Evolutionary conservation across 2,797 vertebrate genomes (phyloP).

Genomic region (Macropus fuliginosus): DNA sequence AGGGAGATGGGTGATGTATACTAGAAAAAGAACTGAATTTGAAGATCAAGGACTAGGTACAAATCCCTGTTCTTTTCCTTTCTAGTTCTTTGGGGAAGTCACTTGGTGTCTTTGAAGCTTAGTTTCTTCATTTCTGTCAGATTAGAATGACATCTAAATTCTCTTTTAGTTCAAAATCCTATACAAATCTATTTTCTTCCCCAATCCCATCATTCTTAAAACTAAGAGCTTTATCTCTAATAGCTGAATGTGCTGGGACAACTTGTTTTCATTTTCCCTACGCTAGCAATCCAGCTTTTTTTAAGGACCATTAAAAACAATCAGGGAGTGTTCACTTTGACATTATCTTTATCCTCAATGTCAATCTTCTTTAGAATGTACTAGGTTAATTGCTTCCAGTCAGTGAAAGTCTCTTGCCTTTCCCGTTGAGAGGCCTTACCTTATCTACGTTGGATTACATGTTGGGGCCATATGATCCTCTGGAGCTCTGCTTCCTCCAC

Average conservation of each 20-base stretch:
- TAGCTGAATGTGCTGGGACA: not conserved
- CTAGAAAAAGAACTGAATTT: not conserved
- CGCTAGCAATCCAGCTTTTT: not conserved
- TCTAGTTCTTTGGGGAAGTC: not conserved
- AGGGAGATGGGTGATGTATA: not conserved
- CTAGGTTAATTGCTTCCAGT: not conserved
- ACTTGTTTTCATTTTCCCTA: not conserved
- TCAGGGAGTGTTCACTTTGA: not conserved
- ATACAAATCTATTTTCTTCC: not conserved
- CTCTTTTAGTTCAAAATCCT: not conserved
- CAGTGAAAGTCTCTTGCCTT: not conserved
- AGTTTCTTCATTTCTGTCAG: not conserved
- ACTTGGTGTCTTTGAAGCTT: not conserved
- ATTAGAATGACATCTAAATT: not conserved
- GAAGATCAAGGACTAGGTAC: not conserved
- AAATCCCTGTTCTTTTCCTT: not conserved
- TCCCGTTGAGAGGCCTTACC: not conserved
- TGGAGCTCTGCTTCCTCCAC: not conserved
- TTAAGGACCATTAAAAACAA: not conserved
- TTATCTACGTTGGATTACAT: not conserved
- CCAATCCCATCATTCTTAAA: not conserved
- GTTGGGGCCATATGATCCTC: not conserved
- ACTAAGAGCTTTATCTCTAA: not conserved
- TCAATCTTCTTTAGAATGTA: not conserved
- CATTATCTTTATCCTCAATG: not conserved